Percentiles rank a stretch among this genome's conserved stretches.
Conservation (phyloP, 2,888 invertebrate species). For the Ophioninae sp. region DNA sequence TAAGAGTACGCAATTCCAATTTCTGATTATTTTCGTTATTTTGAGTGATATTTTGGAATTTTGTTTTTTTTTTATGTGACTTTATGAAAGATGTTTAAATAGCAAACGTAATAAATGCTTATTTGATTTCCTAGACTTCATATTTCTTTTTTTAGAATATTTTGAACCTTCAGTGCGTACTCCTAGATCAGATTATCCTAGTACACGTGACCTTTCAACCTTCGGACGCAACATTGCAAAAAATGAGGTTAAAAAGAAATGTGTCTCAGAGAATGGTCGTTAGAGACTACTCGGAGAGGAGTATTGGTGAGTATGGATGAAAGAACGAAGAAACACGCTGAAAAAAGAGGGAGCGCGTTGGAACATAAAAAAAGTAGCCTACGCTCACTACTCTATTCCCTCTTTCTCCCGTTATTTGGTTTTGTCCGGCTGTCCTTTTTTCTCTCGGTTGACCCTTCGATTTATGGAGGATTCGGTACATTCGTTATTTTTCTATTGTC, state of each 20-base stretch:
- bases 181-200: too few species aligned
- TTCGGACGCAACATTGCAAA: slow-evolving; percentile 13
- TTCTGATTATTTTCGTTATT: too few species aligned
- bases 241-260: not conserved
- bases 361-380: slow-evolving; percentile 79
- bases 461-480: slow-evolving; percentile 80
- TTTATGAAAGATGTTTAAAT: too few species aligned
- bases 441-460: slow-evolving; percentile 70
- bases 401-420: slow-evolving; percentile 8
- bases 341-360: slow-evolving; percentile 76
- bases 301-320: slow-evolving; percentile 50
- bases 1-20: too few species aligned
- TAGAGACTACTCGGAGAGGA: slow-evolving; percentile 4
- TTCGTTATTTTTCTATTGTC: slow-evolving; percentile 81
- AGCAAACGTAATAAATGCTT: too few species aligned
- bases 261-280: slow-evolving; percentile 24
- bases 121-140: too few species aligned
- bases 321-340: slow-evolving; percentile 65
- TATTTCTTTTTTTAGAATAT: too few species aligned
- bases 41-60: too few species aligned
- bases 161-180: too few species aligned
- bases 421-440: slow-evolving; percentile 39
- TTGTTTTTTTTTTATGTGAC: too few species aligned
- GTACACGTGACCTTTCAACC: not conserved
- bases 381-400: slow-evolving; percentile 55